A percentile compares a stretch with the other conserved stretches of the same genome.
phyloP scores from a whole-genome alignment of 2,888 invertebrate species.

The Sarcophaga caerulescens region DNA sequence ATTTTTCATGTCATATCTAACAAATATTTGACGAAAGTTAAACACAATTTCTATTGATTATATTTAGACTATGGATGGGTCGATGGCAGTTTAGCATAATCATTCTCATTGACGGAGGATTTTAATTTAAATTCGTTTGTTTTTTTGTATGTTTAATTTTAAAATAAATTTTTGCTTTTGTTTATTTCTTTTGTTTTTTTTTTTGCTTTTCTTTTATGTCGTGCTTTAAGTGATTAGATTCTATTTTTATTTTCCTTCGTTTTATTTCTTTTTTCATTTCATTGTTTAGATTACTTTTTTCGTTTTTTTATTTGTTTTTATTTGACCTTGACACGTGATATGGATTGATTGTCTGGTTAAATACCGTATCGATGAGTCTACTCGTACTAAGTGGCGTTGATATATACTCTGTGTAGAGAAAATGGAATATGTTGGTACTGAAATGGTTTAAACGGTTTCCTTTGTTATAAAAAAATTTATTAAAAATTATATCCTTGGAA shows the following conservation, averaged over 20 bases:
- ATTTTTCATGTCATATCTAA: neutral
- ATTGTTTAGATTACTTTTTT: neutral
- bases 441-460: too few species aligned
- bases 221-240: neutral
- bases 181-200: neutral
- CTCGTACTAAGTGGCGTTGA: too few species aligned
- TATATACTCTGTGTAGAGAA: too few species aligned
- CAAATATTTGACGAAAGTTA: too few species aligned
- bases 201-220: neutral
- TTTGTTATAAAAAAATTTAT: too few species aligned
- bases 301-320: constrained; percentile 2
- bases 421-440: too few species aligned
- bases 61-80: too few species aligned
- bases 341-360: neutral
- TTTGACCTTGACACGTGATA: constrained; percentile 20
- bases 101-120: neutral
- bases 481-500: neutral
- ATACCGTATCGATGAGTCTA: neutral
- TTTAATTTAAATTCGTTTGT: neutral
- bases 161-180: too few species aligned
- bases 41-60: too few species aligned
- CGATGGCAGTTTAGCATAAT: neutral
- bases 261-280: neutral
- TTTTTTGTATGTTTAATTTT: too few species aligned
- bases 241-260: neutral